Evolutionary conservation across 2,113 vertebrate genomes (phyloP).

Genomic region (Perccottus glenii): DNA sequence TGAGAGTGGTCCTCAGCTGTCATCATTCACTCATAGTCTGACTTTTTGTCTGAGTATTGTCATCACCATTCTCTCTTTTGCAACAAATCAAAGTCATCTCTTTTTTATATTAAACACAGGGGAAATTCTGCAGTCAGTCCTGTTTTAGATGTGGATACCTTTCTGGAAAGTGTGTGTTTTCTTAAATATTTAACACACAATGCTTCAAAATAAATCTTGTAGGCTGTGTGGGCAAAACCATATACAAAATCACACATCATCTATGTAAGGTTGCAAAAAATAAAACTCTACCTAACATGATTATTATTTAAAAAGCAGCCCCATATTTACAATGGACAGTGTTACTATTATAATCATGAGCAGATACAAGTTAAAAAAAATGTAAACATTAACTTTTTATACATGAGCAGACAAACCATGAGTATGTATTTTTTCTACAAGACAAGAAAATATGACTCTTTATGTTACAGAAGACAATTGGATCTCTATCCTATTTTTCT

Average conservation of each 20-base stretch:
- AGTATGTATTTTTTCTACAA: too few species aligned
- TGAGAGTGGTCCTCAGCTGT: constrained; percentile 60
- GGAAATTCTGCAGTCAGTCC: constrained; percentile 28
- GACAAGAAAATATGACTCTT: too few species aligned
- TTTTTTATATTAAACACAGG: constrained; percentile 26
- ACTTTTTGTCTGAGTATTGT: constrained; percentile 21
- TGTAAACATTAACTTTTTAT: too few species aligned
- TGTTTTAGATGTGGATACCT: constrained; percentile 58
- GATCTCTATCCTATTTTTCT: too few species aligned
- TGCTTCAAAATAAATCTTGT: constrained; percentile 38
- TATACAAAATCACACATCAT: constrained; percentile 26
- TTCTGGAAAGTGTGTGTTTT: constrained; percentile 71
- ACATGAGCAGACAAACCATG: too few species aligned
- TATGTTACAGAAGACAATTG: too few species aligned
- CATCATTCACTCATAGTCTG: constrained; percentile 19
- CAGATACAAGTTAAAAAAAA: too few species aligned
- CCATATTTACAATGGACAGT: too few species aligned
- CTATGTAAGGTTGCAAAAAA: neutral
- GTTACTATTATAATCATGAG: too few species aligned
- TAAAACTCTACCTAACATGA: too few species aligned
- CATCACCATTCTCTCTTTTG: constrained; percentile 30
- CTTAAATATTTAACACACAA: constrained; percentile 59
- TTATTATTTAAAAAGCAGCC: too few species aligned
- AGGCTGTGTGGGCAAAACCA: constrained; percentile 31
- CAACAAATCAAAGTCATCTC: constrained; percentile 34